Base-by-base conservation (phyloP, 2,113 vertebrate species). In the Oncorhynchus keta region DNA sequence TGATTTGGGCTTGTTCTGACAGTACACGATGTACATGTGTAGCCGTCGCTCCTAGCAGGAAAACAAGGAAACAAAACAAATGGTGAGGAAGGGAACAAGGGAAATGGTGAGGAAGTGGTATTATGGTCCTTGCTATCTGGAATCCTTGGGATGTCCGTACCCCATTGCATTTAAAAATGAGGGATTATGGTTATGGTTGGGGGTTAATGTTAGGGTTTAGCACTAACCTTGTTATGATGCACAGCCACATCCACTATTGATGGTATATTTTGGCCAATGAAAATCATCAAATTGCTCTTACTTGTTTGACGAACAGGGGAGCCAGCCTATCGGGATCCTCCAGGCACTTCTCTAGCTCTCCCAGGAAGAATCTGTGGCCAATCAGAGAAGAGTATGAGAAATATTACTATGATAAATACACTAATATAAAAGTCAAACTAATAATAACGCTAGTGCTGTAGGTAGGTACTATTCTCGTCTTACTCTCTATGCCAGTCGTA, bases 401-500 rank as follows among this genome's bases (percentile, higher is more conserved):
- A 35, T 8, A 35, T 35, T 35, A 35, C 1, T 16, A 2, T 62
- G 59, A 62, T n/a, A 9, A 62, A 62, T 20, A 57, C 20, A 20
- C 18, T 62, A 16, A 55, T 55, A 14, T 55, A 4, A 64, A n/a
- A 64, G n/a, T 64, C 1, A 26, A 26, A 64, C 24, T 24, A 64
- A 64, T n/a, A 64, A 11, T 22, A 22, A 22, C 24, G 5, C 3
- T 26, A 22, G 20, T 45, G 2, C 39, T 45, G 9, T 64, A 22
- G 6, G 20, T 9, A 66, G 65, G 11, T 32, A 14, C 13, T 28
- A 67, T 67, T 28, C 7, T 14, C 1, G 85, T 91, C 96, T 0
- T 95, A 99, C 98, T 99, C 97, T 95, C 95, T 95, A 95, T 99
- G 98, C 98, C 97, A 99, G 91, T 99, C 98, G 8, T 98, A 99